A percentile compares a stretch with the other conserved stretches of the same genome.
Evolutionary conservation across 2,888 invertebrate genomes (phyloP).

Genomic region (Trachelus tabidus): DNA sequence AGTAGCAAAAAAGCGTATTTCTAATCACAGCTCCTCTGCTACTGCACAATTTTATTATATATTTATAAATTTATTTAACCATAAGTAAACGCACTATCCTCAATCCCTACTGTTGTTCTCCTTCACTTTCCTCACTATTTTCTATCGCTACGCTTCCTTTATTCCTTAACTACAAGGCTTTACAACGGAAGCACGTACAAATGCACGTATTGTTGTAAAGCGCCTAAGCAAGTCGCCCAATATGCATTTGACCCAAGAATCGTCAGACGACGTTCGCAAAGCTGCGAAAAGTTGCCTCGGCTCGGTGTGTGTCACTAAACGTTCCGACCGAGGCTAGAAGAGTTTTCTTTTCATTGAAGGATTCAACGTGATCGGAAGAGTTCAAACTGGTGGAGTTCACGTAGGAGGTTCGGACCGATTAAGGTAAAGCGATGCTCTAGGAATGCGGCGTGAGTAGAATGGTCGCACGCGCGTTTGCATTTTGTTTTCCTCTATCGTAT

Average conservation of each 20-base stretch:
- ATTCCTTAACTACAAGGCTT: not conserved
- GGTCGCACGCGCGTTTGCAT: conserved; percentile 11
- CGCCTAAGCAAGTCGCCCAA: not conserved
- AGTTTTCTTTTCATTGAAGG: not conserved
- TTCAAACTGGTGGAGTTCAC: not conserved
- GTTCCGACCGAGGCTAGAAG: not conserved
- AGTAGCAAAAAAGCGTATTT: not conserved
- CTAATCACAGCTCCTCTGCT: not conserved
- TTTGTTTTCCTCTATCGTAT: not conserved
- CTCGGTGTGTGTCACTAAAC: not conserved
- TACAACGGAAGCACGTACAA: not conserved
- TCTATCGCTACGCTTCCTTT: not conserved
- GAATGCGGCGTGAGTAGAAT: conserved; percentile 39
- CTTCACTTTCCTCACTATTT: not conserved
- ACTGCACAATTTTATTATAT: not conserved
- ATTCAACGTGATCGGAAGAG: not conserved
- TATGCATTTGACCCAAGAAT: not conserved
- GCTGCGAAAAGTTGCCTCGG: not conserved
- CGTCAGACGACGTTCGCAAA: not conserved
- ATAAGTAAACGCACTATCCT: not conserved
- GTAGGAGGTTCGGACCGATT: conserved; percentile 16
- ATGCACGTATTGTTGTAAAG: not conserved
- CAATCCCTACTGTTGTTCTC: not conserved
- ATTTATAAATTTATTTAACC: not conserved
- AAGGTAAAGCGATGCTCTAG: conserved; percentile 48